Evolutionary conservation across 2,888 invertebrate genomes (phyloP), one percentile per base, ranked within the genome.

Genomic region (Chrysodeixis includens): DNA sequence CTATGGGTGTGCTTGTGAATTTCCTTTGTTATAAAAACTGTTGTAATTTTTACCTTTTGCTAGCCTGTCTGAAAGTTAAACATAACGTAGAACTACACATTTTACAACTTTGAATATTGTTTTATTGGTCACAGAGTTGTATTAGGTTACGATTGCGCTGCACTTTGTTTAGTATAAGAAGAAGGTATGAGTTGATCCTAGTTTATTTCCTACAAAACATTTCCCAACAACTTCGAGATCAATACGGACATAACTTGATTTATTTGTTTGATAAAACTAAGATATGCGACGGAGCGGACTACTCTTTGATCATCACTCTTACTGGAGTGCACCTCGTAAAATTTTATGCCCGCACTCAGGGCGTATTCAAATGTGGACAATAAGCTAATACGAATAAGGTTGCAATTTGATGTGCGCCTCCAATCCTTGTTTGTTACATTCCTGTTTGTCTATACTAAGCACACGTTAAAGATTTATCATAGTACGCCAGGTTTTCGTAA

Each of bases 321-420:
- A 74, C 66, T 62, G 55, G 53, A 60, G 75, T 78, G 76, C 76
- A 76, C 56, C 66, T 70, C 71, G 66, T 76, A 76, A 74, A 78
- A 69, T 76, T 74, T 74, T 76, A 70, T 57, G 66, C 16, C 54
- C 22, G 20, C 55, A 9, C n/a, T 55, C 4, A 35, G 51, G 54
- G 59, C 44, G 16, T 35, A 66, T 26, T 62, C n/a, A 32, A 78
- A 78, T 55, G 56, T 60, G 7, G 9, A 22, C 74, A 30, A 30
- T 68, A 54, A 62, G 8, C 35, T 35, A 22, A 7, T 6, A 6
- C 0, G 0, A 0, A n/a, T 44, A 67, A 63, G 49, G 40, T 61
- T 52, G 12, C 14, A 62, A 63, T 53, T 67, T 9, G 14, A 49
- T 62, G 57, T 14, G 7, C 35, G 8, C 49, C 40, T 20, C 44